Evolutionary conservation across 2,888 invertebrate species (phyloP).

Genomic region (Caenorhabditis zanzibari): DNA sequence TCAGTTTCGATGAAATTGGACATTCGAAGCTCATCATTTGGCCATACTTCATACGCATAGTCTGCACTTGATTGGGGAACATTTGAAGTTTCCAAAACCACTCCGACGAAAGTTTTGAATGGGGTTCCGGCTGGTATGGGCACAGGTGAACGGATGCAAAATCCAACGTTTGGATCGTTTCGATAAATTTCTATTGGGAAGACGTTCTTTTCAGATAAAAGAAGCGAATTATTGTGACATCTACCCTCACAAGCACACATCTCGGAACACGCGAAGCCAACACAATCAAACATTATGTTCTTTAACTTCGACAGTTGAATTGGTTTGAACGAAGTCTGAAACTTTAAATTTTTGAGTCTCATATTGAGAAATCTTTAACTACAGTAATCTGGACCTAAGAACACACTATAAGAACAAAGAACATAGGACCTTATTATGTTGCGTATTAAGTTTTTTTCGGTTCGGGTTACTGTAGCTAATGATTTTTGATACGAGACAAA

Average conservation of each 20-base stretch:
- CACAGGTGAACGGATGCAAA: conserved; percentile 9
- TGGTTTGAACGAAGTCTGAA: conserved; percentile 42
- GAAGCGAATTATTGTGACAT: conserved; percentile 36
- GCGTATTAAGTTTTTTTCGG: too few relatives aligned
- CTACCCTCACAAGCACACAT: conserved; percentile 34
- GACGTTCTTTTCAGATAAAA: background rate
- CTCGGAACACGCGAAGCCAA: conserved; percentile 32
- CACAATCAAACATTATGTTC: background rate
- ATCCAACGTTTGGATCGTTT: conserved; percentile 12
- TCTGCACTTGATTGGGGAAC: background rate
- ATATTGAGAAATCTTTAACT: too few relatives aligned
- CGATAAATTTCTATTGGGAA: conserved; percentile 35
- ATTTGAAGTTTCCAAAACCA: background rate
- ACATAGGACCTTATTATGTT: too few relatives aligned
- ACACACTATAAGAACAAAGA: too few relatives aligned
- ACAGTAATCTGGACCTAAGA: too few relatives aligned
- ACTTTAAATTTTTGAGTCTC: too few relatives aligned
- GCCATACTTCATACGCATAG: conserved; percentile 1
- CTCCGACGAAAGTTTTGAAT: conserved; percentile 33
- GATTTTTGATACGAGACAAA: too few relatives aligned
- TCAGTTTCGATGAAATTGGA: background rate
- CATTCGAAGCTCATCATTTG: background rate
- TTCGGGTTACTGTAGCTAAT: too few relatives aligned
- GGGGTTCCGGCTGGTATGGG: conserved; percentile 38
- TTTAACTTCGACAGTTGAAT: background rate